These are phyloP conservation scores for Galerucella calmariensis DNA, from an alignment of 2,888 invertebrate species.

Conservation along the genomic window DNA sequence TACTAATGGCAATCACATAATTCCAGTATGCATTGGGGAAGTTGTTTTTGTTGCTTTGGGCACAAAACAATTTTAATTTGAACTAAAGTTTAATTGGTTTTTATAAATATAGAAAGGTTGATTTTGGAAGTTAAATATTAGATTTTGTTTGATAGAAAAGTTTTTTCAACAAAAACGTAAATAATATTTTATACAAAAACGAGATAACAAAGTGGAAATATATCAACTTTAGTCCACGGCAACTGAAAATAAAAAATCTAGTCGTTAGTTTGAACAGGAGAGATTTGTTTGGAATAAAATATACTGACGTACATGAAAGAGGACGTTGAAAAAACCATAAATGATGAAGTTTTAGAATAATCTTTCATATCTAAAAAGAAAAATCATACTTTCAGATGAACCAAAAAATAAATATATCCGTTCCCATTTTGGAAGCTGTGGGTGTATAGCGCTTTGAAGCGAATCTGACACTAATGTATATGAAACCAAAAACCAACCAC, in stretches of 20 bases:
- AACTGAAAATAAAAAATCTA: neutral
- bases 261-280: neutral
- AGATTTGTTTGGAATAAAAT: neutral
- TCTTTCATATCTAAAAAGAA: slow-evolving; percentile 7
- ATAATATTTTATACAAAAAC: too few relatives aligned
- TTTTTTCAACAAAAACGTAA: too few relatives aligned
- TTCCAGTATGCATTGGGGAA: neutral
- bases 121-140: too few relatives aligned
- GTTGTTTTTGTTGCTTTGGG: neutral
- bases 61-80: too few relatives aligned
- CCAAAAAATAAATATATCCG: slow-evolving; percentile 8
- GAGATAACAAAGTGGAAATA: too few relatives aligned
- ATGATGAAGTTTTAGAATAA: slow-evolving; percentile 7
- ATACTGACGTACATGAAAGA: neutral
- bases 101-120: too few relatives aligned
- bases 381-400: slow-evolving; percentile 21
- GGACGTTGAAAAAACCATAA: neutral
- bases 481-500: slow-evolving; percentile 31
- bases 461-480: slow-evolving; percentile 26
- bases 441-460: slow-evolving; percentile 22
- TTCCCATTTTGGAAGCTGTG: neutral
- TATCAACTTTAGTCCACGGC: neutral
- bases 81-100: too few relatives aligned
- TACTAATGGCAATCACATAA: neutral
- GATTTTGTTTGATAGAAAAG: too few relatives aligned